A percentile compares a stretch with the other conserved stretches of the same genome.
Conservation (phyloP, 2,113 vertebrate species). For the Heliornis fulica region DNA sequence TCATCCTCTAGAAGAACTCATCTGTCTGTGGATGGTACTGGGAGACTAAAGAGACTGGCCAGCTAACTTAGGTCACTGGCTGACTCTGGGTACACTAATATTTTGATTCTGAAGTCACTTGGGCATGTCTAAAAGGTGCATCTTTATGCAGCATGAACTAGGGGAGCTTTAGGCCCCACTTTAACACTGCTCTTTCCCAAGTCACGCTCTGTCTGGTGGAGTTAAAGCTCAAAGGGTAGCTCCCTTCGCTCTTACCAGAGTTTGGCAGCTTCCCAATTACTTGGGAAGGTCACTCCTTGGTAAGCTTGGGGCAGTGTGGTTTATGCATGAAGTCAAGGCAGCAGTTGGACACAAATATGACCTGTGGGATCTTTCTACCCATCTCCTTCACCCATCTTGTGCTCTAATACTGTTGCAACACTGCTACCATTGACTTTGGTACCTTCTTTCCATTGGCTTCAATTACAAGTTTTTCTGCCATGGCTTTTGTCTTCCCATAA, state of each 20-base stretch:
- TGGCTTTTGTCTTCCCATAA: slow-evolving; percentile 48
- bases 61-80: neutral
- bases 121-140: neutral
- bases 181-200: neutral
- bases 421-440: neutral
- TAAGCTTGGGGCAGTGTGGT: neutral
- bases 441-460: slow-evolving; percentile 34
- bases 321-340: neutral
- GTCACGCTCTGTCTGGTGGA: neutral
- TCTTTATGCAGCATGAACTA: neutral
- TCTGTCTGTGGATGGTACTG: neutral
- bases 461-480: slow-evolving; percentile 6
- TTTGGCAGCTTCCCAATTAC: neutral
- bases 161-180: neutral
- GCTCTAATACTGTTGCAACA: neutral
- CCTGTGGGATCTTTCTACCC: neutral
- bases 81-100: neutral
- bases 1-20: neutral
- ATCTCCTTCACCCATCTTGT: neutral
- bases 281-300: neutral
- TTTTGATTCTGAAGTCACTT: neutral
- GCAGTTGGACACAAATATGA: neutral
- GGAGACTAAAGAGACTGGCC: neutral
- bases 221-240: neutral
- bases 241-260: neutral